Base-by-base conservation (phyloP, 1,140 invertebrate species). In the Sycophila sp. region DNA sequence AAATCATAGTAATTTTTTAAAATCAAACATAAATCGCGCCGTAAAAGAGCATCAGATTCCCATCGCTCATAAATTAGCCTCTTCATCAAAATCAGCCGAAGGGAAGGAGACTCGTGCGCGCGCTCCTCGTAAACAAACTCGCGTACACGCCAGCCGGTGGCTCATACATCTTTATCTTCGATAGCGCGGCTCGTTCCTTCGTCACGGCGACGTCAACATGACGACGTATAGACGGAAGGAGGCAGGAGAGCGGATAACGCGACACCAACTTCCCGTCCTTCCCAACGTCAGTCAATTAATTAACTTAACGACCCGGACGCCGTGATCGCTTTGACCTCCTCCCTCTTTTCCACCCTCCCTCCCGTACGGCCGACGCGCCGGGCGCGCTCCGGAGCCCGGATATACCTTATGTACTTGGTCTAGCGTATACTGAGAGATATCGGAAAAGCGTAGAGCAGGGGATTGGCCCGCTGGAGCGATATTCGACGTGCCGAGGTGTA, bases 261-360 rank as follows among this genome's bases (percentile, higher is more conserved):
- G 40, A 62, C 59, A 45, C 38, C 59, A 30, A 58, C 38, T 28
- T 56, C 6, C 53, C 32, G 4, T 2, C 32, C 26, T 17, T 17
- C 22, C 30, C 8, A 30, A 56, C n/a, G 28, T 60, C 45, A 63
- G 47, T 67, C 72, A 74, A 78, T 78, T 77, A 78, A 78, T 78
- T 76, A 78, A 73, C 66, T 70, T 71, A 76, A 77, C 73, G 73
- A 77, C 66, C 66, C 24, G 58, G 38, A 53, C 59, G 67, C 64
- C 6, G 60, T 26, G 26, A 64, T 68, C 24, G 40, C 67, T 51
- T 70, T 64, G 59, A 64, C 56, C 69, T 45, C 26, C 19, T 17
- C 6, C 19, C 49, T 53, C 49, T 8, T 53, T 53, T 30, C 26
- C 22, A 53, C 13, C 24, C 49, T 30, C 17, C 24, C 19, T 5